These are phyloP conservation scores for Thymelicus lineola DNA, from an alignment of 2,888 invertebrate species.

Conservation along the genomic window DNA sequence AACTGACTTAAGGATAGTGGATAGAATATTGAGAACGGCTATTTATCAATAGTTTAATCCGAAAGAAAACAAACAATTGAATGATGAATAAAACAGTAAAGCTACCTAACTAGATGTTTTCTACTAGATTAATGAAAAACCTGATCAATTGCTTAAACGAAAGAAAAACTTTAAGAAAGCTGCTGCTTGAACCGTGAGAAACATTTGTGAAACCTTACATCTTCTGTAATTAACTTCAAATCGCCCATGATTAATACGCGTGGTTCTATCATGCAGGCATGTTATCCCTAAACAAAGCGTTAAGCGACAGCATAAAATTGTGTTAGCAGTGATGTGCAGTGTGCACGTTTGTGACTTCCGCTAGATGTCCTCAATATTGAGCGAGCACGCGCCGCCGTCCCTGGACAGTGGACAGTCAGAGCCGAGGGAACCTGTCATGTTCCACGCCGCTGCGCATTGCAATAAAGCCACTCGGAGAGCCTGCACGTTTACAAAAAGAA, in stretches of 20 bases:
- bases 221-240: too few species aligned
- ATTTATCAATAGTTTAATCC: too few species aligned
- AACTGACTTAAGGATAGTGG: too few species aligned
- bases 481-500: constrained; percentile 45
- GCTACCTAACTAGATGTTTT: not conserved
- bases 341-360: constrained; percentile 64
- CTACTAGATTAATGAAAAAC: not conserved
- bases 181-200: not conserved
- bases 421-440: constrained; percentile 74
- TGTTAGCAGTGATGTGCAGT: constrained; percentile 54
- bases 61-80: not conserved
- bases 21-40: too few species aligned
- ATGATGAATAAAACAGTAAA: not conserved
- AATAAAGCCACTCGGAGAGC: constrained; percentile 62
- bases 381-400: constrained; percentile 65
- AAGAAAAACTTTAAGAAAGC: not conserved
- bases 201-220: not conserved
- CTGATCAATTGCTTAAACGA: not conserved
- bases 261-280: constrained; percentile 4
- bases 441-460: constrained; percentile 70
- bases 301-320: constrained; percentile 47
- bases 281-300: constrained; percentile 45
- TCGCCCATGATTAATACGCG: not conserved
- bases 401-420: constrained; percentile 58
- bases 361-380: constrained; percentile 70